A percentile compares a stretch with the other conserved stretches of the same genome.
Evolutionary conservation across 2,113 vertebrate species (phyloP).

Genomic region (Proteles cristata): DNA sequence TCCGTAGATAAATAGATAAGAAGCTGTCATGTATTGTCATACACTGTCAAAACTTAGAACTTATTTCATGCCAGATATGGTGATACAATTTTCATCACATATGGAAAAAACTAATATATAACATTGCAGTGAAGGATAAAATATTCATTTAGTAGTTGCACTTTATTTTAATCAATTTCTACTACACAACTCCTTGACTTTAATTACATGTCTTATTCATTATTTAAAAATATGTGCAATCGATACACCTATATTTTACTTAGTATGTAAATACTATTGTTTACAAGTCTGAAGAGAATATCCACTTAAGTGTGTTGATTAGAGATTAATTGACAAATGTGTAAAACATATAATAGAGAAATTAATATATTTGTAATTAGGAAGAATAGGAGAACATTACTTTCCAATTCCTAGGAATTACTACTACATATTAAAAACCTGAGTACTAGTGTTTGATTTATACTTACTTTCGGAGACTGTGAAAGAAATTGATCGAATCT

Average conservation of each 20-base stretch:
- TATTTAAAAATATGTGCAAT: not conserved
- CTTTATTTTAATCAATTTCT: not conserved
- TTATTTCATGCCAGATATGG: not conserved
- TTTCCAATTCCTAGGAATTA: not conserved
- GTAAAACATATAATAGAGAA: not conserved
- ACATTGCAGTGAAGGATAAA: not conserved
- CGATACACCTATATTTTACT: not conserved
- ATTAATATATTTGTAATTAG: not conserved
- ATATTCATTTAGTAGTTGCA: not conserved
- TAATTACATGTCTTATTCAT: not conserved
- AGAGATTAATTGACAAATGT: not conserved
- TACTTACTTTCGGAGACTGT: not conserved
- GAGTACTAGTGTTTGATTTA: not conserved
- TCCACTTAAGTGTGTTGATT: not conserved
- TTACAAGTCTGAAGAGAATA: not conserved
- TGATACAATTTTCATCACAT: not conserved
- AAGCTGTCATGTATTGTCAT: not conserved
- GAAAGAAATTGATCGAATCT: constrained; percentile 21
- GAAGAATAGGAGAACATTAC: not conserved
- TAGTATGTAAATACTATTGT: not conserved
- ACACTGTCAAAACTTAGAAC: not conserved
- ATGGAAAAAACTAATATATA: not conserved
- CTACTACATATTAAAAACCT: not conserved
- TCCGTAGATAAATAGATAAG: not conserved
- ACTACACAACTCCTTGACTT: not conserved